Evolutionary conservation across 1,140 invertebrate species (phyloP).

Genomic region (Acromyrmex echinatior): DNA sequence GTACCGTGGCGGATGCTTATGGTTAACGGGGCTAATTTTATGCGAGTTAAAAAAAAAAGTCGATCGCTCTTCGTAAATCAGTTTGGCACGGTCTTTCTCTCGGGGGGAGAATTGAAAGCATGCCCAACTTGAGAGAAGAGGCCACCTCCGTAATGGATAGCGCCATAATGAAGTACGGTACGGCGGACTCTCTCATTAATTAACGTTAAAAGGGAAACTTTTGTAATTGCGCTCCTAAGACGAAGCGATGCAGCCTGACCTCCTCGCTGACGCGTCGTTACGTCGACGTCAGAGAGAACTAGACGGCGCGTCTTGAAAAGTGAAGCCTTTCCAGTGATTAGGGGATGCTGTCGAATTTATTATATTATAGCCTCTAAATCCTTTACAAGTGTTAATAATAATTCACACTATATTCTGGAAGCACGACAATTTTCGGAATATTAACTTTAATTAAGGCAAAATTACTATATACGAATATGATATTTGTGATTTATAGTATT

Average conservation of each 20-base stretch:
- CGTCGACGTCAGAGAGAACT: conserved; percentile 26
- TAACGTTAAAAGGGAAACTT: conserved; percentile 77
- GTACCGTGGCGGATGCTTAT: conserved; percentile 60
- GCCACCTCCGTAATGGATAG: conserved; percentile 71
- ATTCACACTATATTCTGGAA: neutral
- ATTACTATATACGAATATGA: neutral
- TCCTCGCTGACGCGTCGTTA: conserved; percentile 41
- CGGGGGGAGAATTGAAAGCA: conserved; percentile 73
- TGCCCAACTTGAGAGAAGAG: conserved; percentile 61
- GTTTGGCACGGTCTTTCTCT: conserved; percentile 63
- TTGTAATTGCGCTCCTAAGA: conserved; percentile 74
- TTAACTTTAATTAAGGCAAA: conserved; percentile 9
- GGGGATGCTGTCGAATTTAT: conserved; percentile 18
- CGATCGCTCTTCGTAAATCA: conserved; percentile 66
- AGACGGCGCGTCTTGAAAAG: conserved; percentile 29
- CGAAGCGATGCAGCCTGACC: conserved; percentile 62
- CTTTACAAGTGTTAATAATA: neutral
- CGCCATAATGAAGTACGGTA: conserved; percentile 70
- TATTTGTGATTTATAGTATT: neutral
- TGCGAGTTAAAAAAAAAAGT: conserved; percentile 56
- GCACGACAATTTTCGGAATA: no score
- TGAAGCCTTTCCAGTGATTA: conserved; percentile 37
- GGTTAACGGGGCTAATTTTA: conserved; percentile 77
- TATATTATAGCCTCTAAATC: conserved; percentile 27
- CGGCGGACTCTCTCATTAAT: conserved; percentile 74